phyloP scores from a whole-genome alignment of 2,113 vertebrate genomes.

The Uropsilus gracilis region DNA sequence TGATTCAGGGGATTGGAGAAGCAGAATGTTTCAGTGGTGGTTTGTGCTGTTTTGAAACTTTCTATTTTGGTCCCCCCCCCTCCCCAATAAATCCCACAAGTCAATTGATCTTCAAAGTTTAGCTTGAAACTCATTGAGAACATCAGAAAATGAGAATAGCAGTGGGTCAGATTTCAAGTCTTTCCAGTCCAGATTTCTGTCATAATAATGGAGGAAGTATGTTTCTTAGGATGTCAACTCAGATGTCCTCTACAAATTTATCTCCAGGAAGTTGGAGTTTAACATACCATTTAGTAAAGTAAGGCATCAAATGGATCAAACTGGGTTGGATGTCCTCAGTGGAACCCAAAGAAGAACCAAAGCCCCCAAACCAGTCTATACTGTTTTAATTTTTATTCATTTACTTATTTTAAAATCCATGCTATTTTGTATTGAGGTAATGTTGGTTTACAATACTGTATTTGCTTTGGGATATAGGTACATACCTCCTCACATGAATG shows the following conservation, averaged over 20 bases:
- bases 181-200: background rate
- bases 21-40: conserved; percentile 1
- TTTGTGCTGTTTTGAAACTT: conserved; percentile 63
- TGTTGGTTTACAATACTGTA: too few species aligned
- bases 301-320: background rate
- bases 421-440: too few species aligned
- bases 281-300: background rate
- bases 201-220: background rate
- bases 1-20: conserved; percentile 7
- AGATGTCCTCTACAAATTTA: background rate
- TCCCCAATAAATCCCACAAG: background rate
- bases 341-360: background rate
- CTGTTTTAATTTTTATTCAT: too few species aligned
- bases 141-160: background rate
- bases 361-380: background rate
- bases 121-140: conserved; percentile 42
- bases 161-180: background rate
- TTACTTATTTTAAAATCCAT: too few species aligned
- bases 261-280: background rate
- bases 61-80: conserved; percentile 36
- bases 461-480: too few species aligned
- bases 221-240: background rate
- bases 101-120: conserved; percentile 42
- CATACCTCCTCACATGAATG: too few species aligned
- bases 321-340: too few species aligned